Conservation (phyloP, 2,797 vertebrate genomes). For the Centropyge bicolor region DNA sequence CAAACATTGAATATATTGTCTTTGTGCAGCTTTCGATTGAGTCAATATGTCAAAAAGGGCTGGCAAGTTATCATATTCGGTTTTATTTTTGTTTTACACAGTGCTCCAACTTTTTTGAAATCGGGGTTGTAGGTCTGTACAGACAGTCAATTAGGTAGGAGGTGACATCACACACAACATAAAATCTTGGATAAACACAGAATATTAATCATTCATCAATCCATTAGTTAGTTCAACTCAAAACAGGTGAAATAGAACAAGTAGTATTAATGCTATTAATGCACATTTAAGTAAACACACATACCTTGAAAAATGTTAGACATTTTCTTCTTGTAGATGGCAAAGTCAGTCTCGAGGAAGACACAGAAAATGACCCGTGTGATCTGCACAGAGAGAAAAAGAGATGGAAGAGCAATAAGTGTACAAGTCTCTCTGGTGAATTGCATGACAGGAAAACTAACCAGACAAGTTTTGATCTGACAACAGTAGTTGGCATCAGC, state of each 20-base stretch:
- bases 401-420: conserved; percentile 48
- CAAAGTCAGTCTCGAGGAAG: conserved; percentile 97
- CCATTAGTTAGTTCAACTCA: conserved; percentile 6
- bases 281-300: conserved; percentile 57
- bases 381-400: conserved; percentile 86
- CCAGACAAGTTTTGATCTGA: conserved; percentile 43
- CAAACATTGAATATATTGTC: no score
- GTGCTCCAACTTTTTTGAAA: no score
- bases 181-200: conserved; percentile 3
- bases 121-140: not conserved
- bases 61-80: no score
- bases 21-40: no score
- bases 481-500: conserved; percentile 37
- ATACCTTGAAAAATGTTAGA: conserved; percentile 92
- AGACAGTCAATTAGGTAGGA: conserved; percentile 34
- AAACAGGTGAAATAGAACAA: no score
- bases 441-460: conserved; percentile 40
- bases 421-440: conserved; percentile 33
- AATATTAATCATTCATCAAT: conserved; percentile 28
- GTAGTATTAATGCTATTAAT: no score
- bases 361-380: conserved; percentile 98
- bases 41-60: no score
- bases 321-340: conserved; percentile 99
- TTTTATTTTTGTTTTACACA: no score
- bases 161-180: conserved; percentile 21